Percentiles rank a stretch among this genome's conserved stretches.
phyloP scores from a whole-genome alignment of 2,113 vertebrate genomes.

The Sprattus sprattus region DNA sequence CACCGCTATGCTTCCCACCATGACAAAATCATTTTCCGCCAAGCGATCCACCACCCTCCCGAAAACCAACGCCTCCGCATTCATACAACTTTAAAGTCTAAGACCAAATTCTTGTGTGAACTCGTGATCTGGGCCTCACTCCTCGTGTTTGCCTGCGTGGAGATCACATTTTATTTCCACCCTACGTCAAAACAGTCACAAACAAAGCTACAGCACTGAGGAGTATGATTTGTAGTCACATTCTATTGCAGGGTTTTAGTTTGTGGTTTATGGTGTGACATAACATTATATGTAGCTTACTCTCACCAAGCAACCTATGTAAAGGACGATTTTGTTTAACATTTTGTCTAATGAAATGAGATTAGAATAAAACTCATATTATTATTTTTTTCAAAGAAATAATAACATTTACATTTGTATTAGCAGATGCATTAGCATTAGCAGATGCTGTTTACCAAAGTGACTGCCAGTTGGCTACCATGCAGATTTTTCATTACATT shows the following conservation, averaged over 20 bases:
- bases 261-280: neutral
- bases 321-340: neutral
- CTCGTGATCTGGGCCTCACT: neutral
- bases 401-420: too few species aligned
- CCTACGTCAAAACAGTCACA: neutral
- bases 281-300: neutral
- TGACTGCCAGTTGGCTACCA: too few species aligned
- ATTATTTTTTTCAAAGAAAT: neutral
- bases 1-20: constrained; percentile 57
- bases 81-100: constrained; percentile 3
- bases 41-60: constrained; percentile 22
- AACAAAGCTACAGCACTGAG: neutral
- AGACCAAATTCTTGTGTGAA: constrained; percentile 16
- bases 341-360: neutral
- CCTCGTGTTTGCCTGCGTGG: neutral
- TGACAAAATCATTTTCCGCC: constrained; percentile 56
- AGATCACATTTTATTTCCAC: neutral
- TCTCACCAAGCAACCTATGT: neutral
- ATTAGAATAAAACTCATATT: neutral
- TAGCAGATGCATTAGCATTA: too few species aligned
- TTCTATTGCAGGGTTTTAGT: neutral
- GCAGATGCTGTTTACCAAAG: too few species aligned
- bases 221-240: neutral
- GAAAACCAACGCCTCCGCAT: neutral
- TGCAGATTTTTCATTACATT: too few species aligned